phyloP scores from a whole-genome alignment of 2,113 vertebrate genomes.

The Atractosteus spatula region DNA sequence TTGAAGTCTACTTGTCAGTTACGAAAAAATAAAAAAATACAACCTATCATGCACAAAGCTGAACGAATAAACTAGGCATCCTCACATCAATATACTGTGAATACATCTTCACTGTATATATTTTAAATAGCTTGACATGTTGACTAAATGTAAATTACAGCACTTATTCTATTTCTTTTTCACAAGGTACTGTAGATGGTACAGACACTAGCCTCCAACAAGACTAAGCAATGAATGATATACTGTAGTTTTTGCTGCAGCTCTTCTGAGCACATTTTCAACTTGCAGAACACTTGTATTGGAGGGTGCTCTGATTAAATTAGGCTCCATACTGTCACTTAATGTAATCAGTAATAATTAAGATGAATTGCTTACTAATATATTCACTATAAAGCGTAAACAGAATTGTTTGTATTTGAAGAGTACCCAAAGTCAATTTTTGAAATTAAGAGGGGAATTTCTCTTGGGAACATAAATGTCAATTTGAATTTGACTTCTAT shows the following conservation, averaged over 20 bases:
- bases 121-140: constrained; percentile 39
- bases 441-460: constrained; percentile 46
- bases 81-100: constrained; percentile 39
- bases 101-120: constrained; percentile 36
- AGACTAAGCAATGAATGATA: no score
- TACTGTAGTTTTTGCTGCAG: neutral
- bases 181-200: no score
- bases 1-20: constrained; percentile 24
- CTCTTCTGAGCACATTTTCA: neutral
- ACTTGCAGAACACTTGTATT: constrained; percentile 12
- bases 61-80: constrained; percentile 25
- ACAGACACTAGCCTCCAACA: no score
- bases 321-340: constrained; percentile 52
- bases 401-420: constrained; percentile 45
- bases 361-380: constrained; percentile 54
- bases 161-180: constrained; percentile 24
- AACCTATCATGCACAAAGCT: constrained; percentile 22
- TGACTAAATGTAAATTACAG: constrained; percentile 44
- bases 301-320: constrained; percentile 41
- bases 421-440: constrained; percentile 54
- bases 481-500: constrained; percentile 44
- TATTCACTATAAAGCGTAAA: constrained; percentile 39
- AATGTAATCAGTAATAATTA: constrained; percentile 69
- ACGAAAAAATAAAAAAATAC: no score
- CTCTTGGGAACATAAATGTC: constrained; percentile 34